Conservation (phyloP, 2,113 vertebrate species). For the Thamnaconus septentrionalis region DNA sequence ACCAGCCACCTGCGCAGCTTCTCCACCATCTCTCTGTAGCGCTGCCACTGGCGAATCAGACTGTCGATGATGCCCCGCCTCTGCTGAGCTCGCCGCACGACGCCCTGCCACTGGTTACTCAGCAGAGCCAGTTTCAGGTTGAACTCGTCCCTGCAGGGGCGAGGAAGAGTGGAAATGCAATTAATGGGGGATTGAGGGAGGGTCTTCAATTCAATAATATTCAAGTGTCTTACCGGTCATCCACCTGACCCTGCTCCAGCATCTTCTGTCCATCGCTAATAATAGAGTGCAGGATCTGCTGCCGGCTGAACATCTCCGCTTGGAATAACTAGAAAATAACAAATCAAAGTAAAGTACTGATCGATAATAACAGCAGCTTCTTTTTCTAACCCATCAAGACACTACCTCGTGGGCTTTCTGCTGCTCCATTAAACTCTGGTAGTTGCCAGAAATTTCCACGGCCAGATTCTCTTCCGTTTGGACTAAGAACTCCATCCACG, state of each 20-base stretch:
- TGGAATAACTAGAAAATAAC: constrained; percentile 86
- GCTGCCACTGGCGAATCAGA: constrained; percentile 93
- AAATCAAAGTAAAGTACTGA: background rate
- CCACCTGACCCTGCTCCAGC: constrained; percentile 96
- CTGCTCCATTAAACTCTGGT: constrained; percentile 90
- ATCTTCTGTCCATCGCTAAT: constrained; percentile 92
- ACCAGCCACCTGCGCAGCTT: constrained; percentile 88
- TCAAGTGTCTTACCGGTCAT: constrained; percentile 83
- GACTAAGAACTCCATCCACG: constrained; percentile 97
- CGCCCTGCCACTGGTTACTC: constrained; percentile 97
- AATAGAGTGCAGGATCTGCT: constrained; percentile 98
- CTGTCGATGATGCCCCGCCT: constrained; percentile 94
- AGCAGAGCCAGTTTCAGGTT: constrained; percentile 88
- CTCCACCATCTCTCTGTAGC: constrained; percentile 89
- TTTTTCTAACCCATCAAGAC: background rate
- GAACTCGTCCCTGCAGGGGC: constrained; percentile 86
- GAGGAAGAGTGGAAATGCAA: background rate
- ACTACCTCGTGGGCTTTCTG: constrained; percentile 91
- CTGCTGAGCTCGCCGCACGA: constrained; percentile 93
- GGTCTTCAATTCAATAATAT: background rate
- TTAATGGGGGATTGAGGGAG: background rate
- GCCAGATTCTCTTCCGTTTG: constrained; percentile 93
- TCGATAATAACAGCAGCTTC: accelerated
- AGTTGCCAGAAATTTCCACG: constrained; percentile 94
- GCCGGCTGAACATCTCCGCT: constrained; percentile 98